Percentiles rank a stretch among this genome's conserved stretches.
These are phyloP conservation scores for Rhingia campestris DNA, from an alignment of 2,888 invertebrate species.

Conservation along the genomic window DNA sequence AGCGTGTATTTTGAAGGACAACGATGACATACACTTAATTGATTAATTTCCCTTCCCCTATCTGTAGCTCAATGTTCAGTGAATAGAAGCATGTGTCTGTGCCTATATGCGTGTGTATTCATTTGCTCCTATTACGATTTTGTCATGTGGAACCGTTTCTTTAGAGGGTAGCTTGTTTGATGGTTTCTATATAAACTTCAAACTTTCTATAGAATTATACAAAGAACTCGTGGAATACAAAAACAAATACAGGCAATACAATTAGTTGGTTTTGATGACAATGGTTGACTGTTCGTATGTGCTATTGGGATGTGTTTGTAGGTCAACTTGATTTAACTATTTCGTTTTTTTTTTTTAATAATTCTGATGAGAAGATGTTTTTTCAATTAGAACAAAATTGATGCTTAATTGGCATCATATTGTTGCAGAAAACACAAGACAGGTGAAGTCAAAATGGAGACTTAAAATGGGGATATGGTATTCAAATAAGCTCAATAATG, in stretches of 20 bases:
- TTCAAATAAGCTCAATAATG: not conserved
- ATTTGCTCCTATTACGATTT: conserved; percentile 10
- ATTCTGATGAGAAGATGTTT: conserved; percentile 51
- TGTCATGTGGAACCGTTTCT: conserved; percentile 43
- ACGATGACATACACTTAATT: conserved; percentile 64
- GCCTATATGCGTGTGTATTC: not conserved
- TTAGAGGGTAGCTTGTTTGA: not conserved
- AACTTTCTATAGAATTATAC: conserved; percentile 28
- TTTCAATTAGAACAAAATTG: conserved; percentile 62
- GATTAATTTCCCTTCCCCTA: conserved; percentile 57
- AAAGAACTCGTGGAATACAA: not conserved
- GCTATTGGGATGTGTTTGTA: conserved; percentile 41
- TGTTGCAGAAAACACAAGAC: conserved; percentile 53
- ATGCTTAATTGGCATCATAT: conserved; percentile 55
- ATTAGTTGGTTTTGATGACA: conserved; percentile 20
- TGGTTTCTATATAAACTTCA: not conserved
- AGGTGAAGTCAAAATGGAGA: conserved; percentile 49
- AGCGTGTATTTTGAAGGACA: conserved; percentile 66
- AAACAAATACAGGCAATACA: conserved; percentile 36
- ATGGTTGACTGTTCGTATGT: not conserved
- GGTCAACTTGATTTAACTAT: conserved; percentile 67
- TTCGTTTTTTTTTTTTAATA: conserved; percentile 30
- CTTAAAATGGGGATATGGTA: not conserved
- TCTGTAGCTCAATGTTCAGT: not conserved
- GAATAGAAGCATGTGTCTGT: conserved; percentile 4